Conservation (phyloP, 2,888 invertebrate genomes). For the Mechanitis mazaeus region DNA sequence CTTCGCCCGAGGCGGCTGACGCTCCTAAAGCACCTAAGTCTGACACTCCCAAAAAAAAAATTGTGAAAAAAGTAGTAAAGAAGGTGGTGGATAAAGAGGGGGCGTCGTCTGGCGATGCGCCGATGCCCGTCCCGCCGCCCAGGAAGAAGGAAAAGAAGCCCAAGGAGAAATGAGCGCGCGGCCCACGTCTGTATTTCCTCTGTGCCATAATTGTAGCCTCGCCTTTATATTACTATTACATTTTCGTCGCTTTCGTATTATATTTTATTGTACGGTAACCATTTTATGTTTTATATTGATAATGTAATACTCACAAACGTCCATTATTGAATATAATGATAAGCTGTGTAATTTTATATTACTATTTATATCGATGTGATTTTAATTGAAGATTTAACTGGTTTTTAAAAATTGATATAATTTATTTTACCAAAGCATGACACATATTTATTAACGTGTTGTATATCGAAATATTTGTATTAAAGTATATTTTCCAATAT, state of each 20-base stretch:
- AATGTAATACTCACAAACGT: slow-evolving; percentile 52
- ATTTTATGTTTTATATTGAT: slow-evolving; percentile 51
- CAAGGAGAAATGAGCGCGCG: slow-evolving; percentile 68
- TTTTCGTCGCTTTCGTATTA: slow-evolving; percentile 65
- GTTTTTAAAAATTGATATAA: slow-evolving; percentile 32
- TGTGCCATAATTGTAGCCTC: slow-evolving; percentile 70
- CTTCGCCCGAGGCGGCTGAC: slow-evolving; percentile 30
- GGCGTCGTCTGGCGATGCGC: slow-evolving; percentile 52
- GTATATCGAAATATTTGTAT: slow-evolving; percentile 62
- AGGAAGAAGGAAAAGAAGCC: slow-evolving; percentile 76
- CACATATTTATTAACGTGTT: slow-evolving; percentile 61
- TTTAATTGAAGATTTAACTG: background rate
- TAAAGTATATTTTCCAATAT: slow-evolving; percentile 67
- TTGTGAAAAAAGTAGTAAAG: slow-evolving; percentile 72
- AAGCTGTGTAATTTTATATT: slow-evolving; percentile 44
- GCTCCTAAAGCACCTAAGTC: slow-evolving; percentile 16
- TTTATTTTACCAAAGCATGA: slow-evolving; percentile 53
- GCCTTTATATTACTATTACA: slow-evolving; percentile 57
- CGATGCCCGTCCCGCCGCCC: slow-evolving; percentile 74
- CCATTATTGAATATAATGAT: slow-evolving; percentile 50
- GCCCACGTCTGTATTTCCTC: slow-evolving; percentile 58
- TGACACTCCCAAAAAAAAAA: slow-evolving; percentile 59
- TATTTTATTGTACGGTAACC: slow-evolving; percentile 45
- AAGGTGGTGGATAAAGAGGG: slow-evolving; percentile 72
- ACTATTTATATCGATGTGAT: slow-evolving; percentile 44